These are phyloP conservation scores for Hemicrepidius hirtus DNA, from an alignment of 2,888 invertebrate species.

Conservation along the genomic window DNA sequence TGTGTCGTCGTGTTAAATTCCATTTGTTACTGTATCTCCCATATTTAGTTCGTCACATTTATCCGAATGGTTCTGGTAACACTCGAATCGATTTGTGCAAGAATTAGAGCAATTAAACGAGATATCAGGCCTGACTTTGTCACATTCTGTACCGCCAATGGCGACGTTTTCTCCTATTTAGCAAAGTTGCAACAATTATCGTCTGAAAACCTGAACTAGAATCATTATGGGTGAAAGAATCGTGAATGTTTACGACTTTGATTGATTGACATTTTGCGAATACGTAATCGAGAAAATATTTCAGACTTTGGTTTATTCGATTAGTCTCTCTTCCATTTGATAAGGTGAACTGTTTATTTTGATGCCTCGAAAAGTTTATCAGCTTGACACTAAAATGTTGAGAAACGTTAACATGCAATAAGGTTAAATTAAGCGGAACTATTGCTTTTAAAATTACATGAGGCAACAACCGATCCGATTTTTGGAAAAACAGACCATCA, in stretches of 20 bases:
- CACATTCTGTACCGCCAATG: slow-evolving; percentile 2
- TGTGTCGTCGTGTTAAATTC: neutral
- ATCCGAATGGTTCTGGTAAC: slow-evolving; percentile 17
- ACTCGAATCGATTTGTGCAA: slow-evolving; percentile 15
- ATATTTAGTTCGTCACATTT: slow-evolving; percentile 17
- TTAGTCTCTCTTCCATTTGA: slow-evolving; percentile 2
- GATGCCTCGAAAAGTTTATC: slow-evolving; percentile 30
- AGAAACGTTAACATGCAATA: slow-evolving; percentile 38
- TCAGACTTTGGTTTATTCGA: slow-evolving; percentile 34
- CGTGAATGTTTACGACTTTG: slow-evolving; percentile 33
- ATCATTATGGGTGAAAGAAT: neutral
- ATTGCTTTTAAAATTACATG: slow-evolving; percentile 26
- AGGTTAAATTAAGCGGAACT: slow-evolving; percentile 38
- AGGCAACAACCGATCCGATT: neutral
- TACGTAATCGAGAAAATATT: slow-evolving; percentile 41
- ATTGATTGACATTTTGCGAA: slow-evolving; percentile 44
- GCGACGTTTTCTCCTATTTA: slow-evolving; percentile 23
- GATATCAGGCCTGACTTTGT: slow-evolving; percentile 16
- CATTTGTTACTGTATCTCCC: neutral
- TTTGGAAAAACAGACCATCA: neutral
- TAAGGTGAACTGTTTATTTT: slow-evolving; percentile 28
- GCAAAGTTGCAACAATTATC: slow-evolving; percentile 7
- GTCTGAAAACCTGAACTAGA: slow-evolving; percentile 6
- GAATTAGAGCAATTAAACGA: slow-evolving; percentile 13
- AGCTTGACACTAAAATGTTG: slow-evolving; percentile 32